phyloP scores from a whole-genome alignment of 1,140 invertebrate genomes.

The Solen grandis region DNA sequence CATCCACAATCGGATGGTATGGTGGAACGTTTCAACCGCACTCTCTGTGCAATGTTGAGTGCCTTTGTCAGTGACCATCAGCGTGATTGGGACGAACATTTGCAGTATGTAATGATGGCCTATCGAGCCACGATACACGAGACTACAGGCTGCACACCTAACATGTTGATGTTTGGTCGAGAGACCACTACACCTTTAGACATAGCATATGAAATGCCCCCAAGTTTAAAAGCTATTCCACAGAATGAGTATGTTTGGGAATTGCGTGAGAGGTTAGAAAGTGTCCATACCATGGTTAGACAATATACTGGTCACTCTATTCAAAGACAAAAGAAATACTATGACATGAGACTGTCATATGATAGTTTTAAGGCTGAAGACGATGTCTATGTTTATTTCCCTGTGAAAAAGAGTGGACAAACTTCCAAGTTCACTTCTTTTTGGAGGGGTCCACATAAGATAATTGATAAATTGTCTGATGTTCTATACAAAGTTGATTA shows the following conservation, averaged over 20 bases:
- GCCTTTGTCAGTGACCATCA: too few species aligned
- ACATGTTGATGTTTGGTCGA: constrained; percentile 32
- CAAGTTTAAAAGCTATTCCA: not conserved
- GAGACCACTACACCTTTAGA: constrained; percentile 32
- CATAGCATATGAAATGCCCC: not conserved
- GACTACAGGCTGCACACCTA: constrained; percentile 36
- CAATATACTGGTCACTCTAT: not conserved
- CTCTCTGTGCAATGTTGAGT: too few species aligned
- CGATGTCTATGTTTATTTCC: constrained; percentile 37
- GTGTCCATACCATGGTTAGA: not conserved
- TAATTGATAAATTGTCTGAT: too few species aligned
- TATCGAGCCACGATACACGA: constrained; percentile 23
- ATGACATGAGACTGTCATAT: constrained; percentile 24
- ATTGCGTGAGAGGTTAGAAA: constrained; percentile 9
- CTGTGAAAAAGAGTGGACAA: constrained; percentile 7
- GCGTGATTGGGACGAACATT: constrained; percentile 24
- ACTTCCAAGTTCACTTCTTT: constrained; percentile 8
- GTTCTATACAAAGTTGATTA: too few species aligned
- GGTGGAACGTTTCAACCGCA: too few species aligned
- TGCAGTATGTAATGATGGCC: constrained; percentile 47
- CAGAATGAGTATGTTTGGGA: not conserved
- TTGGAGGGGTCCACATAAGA: too few species aligned
- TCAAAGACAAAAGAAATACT: constrained; percentile 14
- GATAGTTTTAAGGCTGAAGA: constrained; percentile 4
- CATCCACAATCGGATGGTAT: too few species aligned